Conservation (phyloP, 1,140 invertebrate genomes). For the Zaprionus kolodkinae region DNA sequence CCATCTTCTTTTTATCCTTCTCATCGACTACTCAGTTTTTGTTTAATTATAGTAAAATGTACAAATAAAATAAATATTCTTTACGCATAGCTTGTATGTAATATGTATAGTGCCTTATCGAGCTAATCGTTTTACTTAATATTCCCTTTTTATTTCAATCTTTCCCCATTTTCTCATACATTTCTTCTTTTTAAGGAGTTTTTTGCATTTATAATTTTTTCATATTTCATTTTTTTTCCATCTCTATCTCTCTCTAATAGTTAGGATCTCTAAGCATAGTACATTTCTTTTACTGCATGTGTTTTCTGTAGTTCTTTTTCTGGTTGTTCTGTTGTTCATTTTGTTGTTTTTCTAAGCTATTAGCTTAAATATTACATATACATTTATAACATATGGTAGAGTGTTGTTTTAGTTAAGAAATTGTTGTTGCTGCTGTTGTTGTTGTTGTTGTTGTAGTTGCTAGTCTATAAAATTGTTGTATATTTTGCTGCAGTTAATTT, state of each 20-base stretch:
- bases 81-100: constrained; percentile 78
- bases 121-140: constrained; percentile 67
- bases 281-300: constrained; percentile 5
- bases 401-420: constrained; percentile 54
- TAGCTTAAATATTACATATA: constrained; percentile 73
- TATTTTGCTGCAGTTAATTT: constrained; percentile 18
- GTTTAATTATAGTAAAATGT: constrained; percentile 82
- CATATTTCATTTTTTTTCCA: constrained; percentile 44
- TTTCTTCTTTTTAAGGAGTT: constrained; percentile 53
- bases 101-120: constrained; percentile 57
- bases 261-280: constrained; percentile 80
- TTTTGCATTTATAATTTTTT: constrained; percentile 8
- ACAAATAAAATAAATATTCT: constrained; percentile 83
- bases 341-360: constrained; percentile 57
- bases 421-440: constrained; percentile 29
- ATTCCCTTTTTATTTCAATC: constrained; percentile 33
- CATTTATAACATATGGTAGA: constrained; percentile 71
- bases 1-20: constrained; percentile 18
- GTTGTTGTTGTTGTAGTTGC: constrained; percentile 33
- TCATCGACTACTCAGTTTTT: constrained; percentile 63
- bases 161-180: constrained; percentile 14
- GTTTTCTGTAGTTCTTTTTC: constrained; percentile 36
- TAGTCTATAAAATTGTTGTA: constrained; percentile 51
- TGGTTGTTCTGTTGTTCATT: constrained; percentile 28
- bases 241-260: constrained; percentile 54